Percentiles rank a stretch among this genome's conserved stretches.
Conservation (phyloP, 2,113 vertebrate genomes). For the Eonycteris spelaea region DNA sequence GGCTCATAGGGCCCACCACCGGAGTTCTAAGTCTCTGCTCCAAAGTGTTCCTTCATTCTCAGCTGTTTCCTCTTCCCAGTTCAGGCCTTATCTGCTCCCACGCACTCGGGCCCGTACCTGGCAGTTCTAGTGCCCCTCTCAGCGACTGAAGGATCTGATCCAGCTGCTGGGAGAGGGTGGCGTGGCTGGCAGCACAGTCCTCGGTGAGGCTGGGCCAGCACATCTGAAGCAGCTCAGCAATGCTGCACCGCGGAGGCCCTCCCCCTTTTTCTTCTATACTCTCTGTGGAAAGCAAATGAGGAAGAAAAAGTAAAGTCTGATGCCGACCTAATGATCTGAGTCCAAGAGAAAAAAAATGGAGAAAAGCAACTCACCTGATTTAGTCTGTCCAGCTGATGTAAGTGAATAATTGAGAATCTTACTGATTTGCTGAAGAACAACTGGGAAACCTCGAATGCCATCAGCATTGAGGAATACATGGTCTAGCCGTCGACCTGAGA, state of each 20-base stretch:
- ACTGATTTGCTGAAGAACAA: conserved; percentile 91
- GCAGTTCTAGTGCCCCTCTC: conserved; percentile 77
- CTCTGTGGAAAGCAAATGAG: conserved; percentile 75
- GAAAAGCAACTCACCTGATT: conserved; percentile 83
- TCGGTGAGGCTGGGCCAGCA: conserved; percentile 88
- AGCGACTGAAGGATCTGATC: conserved; percentile 86
- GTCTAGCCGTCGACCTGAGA: conserved; percentile 86
- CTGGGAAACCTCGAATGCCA: conserved; percentile 90
- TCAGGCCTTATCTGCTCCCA: neutral
- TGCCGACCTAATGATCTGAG: neutral
- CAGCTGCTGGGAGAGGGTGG: conserved; percentile 85
- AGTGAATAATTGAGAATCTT: conserved; percentile 91
- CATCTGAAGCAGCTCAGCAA: conserved; percentile 89
- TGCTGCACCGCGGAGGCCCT: conserved; percentile 85
- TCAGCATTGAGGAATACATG: conserved; percentile 76
- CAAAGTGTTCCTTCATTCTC: neutral
- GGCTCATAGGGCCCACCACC: neutral
- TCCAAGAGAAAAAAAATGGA: neutral
- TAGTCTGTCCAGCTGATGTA: conserved; percentile 81
- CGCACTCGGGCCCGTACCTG: conserved; percentile 79
- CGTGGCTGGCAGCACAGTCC: conserved; percentile 85
- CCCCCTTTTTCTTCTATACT: conserved; percentile 80
- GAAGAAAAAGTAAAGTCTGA: neutral
- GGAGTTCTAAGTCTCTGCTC: neutral
- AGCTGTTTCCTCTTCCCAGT: neutral